A percentile compares a stretch with the other conserved stretches of the same genome.
phyloP scores from a whole-genome alignment of 2,797 vertebrate genomes.

The Amniataba percoides region DNA sequence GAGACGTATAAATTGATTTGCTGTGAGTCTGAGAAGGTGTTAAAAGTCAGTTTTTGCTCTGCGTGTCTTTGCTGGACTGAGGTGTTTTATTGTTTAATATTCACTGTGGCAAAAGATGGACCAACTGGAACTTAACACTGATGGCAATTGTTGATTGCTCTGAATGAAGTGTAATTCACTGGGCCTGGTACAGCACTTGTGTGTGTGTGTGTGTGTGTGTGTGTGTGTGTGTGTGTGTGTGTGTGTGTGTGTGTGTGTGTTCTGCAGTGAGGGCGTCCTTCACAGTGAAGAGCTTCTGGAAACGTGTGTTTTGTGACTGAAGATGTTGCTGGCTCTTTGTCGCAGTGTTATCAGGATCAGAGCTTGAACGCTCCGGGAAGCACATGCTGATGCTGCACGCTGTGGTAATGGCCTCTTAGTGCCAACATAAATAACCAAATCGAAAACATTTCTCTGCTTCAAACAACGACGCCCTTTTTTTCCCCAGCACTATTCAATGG shows the following conservation, averaged over 20 bases:
- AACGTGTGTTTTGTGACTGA: slow-evolving; percentile 70
- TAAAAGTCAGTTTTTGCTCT: not conserved
- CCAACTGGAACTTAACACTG: slow-evolving; percentile 23
- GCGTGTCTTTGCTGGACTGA: slow-evolving; percentile 16
- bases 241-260: slow-evolving; percentile 43
- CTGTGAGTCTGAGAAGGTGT: not conserved
- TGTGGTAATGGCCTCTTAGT: slow-evolving; percentile 80
- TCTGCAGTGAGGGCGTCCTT: slow-evolving; percentile 75
- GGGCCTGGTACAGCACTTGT: slow-evolving; percentile 26
- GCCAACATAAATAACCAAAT: slow-evolving; percentile 81
- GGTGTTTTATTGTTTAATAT: slow-evolving; percentile 32
- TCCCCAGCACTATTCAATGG: slow-evolving; percentile 55
- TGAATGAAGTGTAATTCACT: slow-evolving; percentile 49
- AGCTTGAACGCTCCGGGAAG: slow-evolving; percentile 79
- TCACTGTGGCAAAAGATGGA: slow-evolving; percentile 33
- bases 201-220: too few relatives aligned
- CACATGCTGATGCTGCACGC: slow-evolving; percentile 84
- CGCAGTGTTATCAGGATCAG: slow-evolving; percentile 86
- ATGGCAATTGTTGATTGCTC: slow-evolving; percentile 48
- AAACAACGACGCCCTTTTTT: slow-evolving; percentile 40
- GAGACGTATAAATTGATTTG: slow-evolving; percentile 1
- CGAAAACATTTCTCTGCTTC: slow-evolving; percentile 70
- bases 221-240: slow-evolving; percentile 36
- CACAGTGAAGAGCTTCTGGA: slow-evolving; percentile 64
- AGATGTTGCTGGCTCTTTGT: slow-evolving; percentile 83